Evolutionary conservation across 2,797 vertebrate genomes (phyloP).

Genomic region (Mormyrops boulengeri): DNA sequence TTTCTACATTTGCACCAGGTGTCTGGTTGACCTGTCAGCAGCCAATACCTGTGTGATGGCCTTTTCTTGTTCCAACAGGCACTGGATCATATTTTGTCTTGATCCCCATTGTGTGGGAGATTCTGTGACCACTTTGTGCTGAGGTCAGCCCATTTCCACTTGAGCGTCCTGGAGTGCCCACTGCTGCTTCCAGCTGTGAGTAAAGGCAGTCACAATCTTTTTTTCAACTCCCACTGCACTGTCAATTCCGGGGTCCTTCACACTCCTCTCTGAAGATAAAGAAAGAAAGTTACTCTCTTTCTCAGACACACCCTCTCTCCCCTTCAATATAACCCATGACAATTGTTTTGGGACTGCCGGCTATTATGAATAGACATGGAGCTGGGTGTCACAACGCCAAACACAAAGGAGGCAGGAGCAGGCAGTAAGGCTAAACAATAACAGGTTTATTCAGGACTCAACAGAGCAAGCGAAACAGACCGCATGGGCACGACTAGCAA

Average conservation of each 20-base stretch:
- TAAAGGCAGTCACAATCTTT: neutral
- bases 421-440: neutral
- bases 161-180: neutral
- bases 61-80: neutral
- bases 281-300: neutral
- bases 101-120: neutral
- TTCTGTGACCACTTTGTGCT: neutral
- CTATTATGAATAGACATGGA: neutral
- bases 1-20: neutral
- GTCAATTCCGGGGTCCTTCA: neutral
- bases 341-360: neutral
- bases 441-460: neutral
- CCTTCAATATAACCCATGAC: neutral
- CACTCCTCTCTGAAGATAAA: neutral
- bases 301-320: neutral
- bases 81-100: neutral
- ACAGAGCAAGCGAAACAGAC: neutral
- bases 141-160: neutral
- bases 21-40: neutral
- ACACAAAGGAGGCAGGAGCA: neutral
- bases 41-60: neutral
- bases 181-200: neutral
- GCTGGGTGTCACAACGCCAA: neutral
- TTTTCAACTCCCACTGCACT: neutral
- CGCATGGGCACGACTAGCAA: no score